A percentile compares a stretch with the other conserved stretches of the same genome.
Conservation (phyloP, 2,113 vertebrate genomes). For the Chaetodon auriga region DNA sequence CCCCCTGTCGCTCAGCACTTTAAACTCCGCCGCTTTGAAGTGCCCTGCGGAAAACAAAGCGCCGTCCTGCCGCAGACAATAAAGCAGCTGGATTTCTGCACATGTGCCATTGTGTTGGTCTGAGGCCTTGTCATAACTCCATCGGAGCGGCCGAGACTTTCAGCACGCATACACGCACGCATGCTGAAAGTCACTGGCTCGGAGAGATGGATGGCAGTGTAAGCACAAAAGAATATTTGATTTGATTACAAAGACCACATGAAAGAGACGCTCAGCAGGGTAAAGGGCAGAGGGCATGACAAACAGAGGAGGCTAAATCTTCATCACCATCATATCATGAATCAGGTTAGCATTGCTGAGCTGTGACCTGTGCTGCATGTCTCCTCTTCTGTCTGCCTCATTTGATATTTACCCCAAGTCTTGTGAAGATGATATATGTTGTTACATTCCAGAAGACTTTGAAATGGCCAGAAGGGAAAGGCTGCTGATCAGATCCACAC, state of each 20-base stretch:
- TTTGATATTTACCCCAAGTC: neutral
- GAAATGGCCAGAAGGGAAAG: neutral
- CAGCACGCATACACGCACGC: conserved; percentile 45
- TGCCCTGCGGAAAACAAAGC: conserved; percentile 75
- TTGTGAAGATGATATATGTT: neutral
- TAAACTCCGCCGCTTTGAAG: conserved; percentile 79
- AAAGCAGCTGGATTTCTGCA: conserved; percentile 85
- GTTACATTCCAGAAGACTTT: neutral
- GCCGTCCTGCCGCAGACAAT: conserved; percentile 73
- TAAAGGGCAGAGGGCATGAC: conserved; percentile 59
- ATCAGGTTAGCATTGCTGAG: conserved; percentile 41
- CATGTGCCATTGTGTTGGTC: conserved; percentile 81
- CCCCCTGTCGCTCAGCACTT: conserved; percentile 46
- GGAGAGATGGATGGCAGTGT: conserved; percentile 71
- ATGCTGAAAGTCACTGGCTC: conserved; percentile 51
- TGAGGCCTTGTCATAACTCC: conserved; percentile 85
- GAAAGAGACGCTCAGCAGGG: conserved; percentile 78
- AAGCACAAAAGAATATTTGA: conserved; percentile 86
- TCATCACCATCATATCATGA: conserved; percentile 46
- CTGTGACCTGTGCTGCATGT: conserved; percentile 25
- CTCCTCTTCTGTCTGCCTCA: neutral
- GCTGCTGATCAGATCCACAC: neutral
- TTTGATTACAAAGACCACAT: conserved; percentile 84
- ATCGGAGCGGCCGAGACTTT: conserved; percentile 66
- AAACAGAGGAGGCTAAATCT: conserved; percentile 55